Conservation (phyloP, 2,888 invertebrate genomes). For the Cyaniris semiargus region DNA sequence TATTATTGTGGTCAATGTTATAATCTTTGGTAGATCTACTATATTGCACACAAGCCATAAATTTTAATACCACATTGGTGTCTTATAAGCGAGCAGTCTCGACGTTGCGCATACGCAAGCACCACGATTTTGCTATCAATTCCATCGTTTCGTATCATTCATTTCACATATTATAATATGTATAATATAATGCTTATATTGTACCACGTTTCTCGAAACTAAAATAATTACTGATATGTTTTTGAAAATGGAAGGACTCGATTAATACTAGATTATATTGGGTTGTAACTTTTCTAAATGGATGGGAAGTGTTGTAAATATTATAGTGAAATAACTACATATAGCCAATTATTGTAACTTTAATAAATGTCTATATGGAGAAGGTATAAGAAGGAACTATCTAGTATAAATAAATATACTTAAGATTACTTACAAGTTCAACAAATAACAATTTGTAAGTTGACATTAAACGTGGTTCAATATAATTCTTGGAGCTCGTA, state of each 20-base stretch:
- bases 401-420: not conserved
- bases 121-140: constrained; percentile 40
- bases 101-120: constrained; percentile 37
- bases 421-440: not conserved
- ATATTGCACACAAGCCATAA: constrained; percentile 25
- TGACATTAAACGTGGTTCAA: constrained; percentile 13
- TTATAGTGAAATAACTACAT: not conserved
- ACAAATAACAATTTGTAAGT: constrained; percentile 12
- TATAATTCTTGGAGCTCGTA: not conserved
- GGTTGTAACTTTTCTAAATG: not conserved
- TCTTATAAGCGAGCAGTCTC: constrained; percentile 43
- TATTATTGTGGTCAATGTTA: not conserved
- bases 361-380: not conserved
- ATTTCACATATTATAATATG: constrained; percentile 13
- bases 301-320: not conserved
- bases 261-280: constrained; percentile 1
- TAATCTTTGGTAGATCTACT: not conserved
- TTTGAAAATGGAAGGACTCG: not conserved
- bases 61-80: constrained; percentile 40
- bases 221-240: constrained; percentile 22
- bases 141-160: constrained; percentile 35
- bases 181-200: constrained; percentile 5
- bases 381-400: not conserved
- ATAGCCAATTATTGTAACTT: not conserved
- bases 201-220: not conserved